Percentiles rank a stretch among this genome's conserved stretches.
phyloP scores from a whole-genome alignment of 2,888 invertebrate genomes.

The Alitta virens region DNA sequence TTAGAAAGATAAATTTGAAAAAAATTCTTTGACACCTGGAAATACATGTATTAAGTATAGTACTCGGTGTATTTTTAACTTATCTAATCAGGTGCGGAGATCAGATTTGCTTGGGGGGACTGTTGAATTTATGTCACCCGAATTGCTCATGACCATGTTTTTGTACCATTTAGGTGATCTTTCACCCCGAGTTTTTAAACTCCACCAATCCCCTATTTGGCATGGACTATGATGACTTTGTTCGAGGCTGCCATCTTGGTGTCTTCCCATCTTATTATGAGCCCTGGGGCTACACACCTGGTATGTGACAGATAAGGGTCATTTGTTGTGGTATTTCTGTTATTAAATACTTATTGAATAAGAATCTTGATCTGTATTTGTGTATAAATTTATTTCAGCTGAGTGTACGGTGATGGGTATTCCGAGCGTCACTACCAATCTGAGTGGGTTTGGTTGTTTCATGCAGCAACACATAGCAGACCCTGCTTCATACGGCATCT shows the following conservation, averaged over 20 bases:
- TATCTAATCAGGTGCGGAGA: no score
- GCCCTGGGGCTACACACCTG: conserved; percentile 98
- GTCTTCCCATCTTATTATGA: conserved; percentile 99
- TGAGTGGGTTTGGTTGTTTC: conserved; percentile 97
- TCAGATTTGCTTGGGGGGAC: no score
- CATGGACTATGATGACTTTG: conserved; percentile 98
- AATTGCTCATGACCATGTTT: background rate
- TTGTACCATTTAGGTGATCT: conserved; percentile 72
- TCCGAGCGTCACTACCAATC: conserved; percentile 94
- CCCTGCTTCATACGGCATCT: conserved; percentile 97
- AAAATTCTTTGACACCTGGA: no score
- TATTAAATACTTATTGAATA: no score
- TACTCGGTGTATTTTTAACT: no score
- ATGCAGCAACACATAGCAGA: conserved; percentile 98
- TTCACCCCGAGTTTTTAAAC: conserved; percentile 97
- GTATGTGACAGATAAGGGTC: conserved; percentile 34
- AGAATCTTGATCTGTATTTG: no score
- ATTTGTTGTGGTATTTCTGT: no score
- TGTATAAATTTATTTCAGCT: conserved; percentile 61
- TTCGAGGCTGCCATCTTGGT: conserved; percentile 96
- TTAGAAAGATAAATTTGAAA: no score
- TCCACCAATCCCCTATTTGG: conserved; percentile 97
- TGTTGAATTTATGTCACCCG: no score
- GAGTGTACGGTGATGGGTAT: conserved; percentile 99
- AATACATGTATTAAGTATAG: no score